Conservation (phyloP, 1,140 invertebrate genomes). For the Marisa cornuarietis region DNA sequence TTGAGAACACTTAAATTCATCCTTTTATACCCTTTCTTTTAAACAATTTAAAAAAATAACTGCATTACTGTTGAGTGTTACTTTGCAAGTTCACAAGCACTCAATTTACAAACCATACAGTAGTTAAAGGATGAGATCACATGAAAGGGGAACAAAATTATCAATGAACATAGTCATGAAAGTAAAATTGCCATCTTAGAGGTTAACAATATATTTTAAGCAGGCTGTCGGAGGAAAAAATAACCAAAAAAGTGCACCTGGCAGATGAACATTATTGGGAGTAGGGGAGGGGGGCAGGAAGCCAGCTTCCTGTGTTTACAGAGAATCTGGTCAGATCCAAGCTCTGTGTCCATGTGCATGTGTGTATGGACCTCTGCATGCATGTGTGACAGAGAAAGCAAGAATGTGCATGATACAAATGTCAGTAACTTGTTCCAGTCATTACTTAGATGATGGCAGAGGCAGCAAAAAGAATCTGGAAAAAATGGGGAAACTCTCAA, state of each 20-base stretch:
- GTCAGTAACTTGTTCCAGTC: not conserved
- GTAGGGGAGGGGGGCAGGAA: constrained; percentile 15
- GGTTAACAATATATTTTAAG: too few species aligned
- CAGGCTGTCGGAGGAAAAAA: too few species aligned
- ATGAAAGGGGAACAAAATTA: too few species aligned
- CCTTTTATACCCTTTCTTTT: not conserved
- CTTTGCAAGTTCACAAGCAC: too few species aligned
- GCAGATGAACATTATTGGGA: too few species aligned
- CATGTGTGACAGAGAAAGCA: not conserved
- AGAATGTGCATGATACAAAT: not conserved
- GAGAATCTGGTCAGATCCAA: constrained; percentile 17
- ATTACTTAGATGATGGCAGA: not conserved
- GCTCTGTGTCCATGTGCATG: not conserved
- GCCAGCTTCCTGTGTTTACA: constrained; percentile 33
- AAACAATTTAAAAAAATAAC: constrained; percentile 2
- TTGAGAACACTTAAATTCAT: not conserved
- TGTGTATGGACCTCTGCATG: not conserved
- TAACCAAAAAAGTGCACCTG: too few species aligned
- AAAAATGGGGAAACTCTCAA: not conserved
- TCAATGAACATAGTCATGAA: too few species aligned
- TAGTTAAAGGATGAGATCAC: too few species aligned
- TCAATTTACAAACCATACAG: too few species aligned
- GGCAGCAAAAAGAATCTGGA: not conserved
- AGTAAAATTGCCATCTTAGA: too few species aligned
- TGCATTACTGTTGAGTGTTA: too few species aligned